Evolutionary conservation across 1,140 invertebrate species (phyloP), one percentile per base, ranked within the genome.

Genomic region (Samia ricini): DNA sequence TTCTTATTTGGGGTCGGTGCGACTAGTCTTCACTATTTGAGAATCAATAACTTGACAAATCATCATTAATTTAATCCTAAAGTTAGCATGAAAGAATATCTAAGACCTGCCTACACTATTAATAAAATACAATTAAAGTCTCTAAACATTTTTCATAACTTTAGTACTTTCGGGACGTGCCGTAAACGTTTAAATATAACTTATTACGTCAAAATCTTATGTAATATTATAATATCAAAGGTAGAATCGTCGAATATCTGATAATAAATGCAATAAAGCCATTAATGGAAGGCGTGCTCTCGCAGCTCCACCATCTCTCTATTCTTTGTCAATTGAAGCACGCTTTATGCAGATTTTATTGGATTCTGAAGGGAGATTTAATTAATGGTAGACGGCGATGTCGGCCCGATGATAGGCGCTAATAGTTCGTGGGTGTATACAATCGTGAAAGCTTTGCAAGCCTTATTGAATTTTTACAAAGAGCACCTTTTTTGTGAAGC

Each of bases 261-360:
- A 42, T 42, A 42, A 42, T 15, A 42, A 42, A 42, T 42, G 33
- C 8, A 42, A 42, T 42, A 42, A 42, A 42, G n/a, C 12, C 12
- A 42, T 42, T 42, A 42, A 42, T 42, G 33, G 33, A 42, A 42
- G 33, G 8, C 26, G 33, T 42, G 7, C 33, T 12, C 10, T 42
- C 33, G 33, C 33, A 15, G 10, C 33, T 42, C 33, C 7, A 15
- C 12, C 33, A 12, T 42, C 15, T 42, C 15, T 42, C 15, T 42
- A 15, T 42, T 42, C 33, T 42, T 42, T 42, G 33, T 42, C 33
- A 42, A 42, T 8, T 15, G 33, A 42, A 42, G 15, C 15, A 15
- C 33, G 33, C 33, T 42, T 42, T 42, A 42, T 42, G 33, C 33
- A 42, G 33, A 42, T 42, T 42, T 42, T 42, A 42, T 42, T 42